Evolutionary conservation across 1,140 invertebrate species (phyloP).

Genomic region (Bombus superbus): DNA sequence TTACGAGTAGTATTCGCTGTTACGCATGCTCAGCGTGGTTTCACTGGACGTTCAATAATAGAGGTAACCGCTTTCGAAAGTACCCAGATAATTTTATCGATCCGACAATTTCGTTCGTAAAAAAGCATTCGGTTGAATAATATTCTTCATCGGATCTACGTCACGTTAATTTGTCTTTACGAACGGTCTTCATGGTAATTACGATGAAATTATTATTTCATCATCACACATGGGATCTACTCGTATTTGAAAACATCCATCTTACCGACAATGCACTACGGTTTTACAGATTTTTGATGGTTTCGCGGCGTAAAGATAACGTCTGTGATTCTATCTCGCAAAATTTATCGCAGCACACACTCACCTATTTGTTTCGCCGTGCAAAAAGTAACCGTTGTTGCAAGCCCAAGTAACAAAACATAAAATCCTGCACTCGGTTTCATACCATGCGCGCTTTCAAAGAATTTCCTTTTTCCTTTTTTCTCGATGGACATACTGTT

Average conservation of each 20-base stretch:
- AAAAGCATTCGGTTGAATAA: neutral
- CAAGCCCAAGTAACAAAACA: slow-evolving; percentile 1
- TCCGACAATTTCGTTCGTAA: neutral
- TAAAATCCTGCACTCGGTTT: neutral
- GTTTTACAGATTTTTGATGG: neutral
- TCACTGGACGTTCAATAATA: slow-evolving; percentile 21
- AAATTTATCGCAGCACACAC: neutral
- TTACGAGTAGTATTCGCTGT: neutral
- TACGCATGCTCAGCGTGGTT: slow-evolving; percentile 28
- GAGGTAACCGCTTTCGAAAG: neutral
- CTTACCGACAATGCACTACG: too few species aligned
- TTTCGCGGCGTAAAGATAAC: neutral
- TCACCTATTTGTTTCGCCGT: slow-evolving; percentile 25
- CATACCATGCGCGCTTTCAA: neutral
- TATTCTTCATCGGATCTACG: too few species aligned
- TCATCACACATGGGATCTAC: neutral
- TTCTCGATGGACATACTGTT: slow-evolving; percentile 47
- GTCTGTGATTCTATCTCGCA: neutral
- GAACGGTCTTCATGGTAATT: too few species aligned
- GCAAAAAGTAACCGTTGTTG: neutral
- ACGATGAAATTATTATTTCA: neutral
- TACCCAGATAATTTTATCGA: slow-evolving; percentile 29
- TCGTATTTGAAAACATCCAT: too few species aligned
- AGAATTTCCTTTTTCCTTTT: slow-evolving; percentile 2
- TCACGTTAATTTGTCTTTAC: neutral